These are phyloP conservation scores for Lasiurus cinereus DNA, from an alignment of 2,113 vertebrate species.

Conservation along the genomic window DNA sequence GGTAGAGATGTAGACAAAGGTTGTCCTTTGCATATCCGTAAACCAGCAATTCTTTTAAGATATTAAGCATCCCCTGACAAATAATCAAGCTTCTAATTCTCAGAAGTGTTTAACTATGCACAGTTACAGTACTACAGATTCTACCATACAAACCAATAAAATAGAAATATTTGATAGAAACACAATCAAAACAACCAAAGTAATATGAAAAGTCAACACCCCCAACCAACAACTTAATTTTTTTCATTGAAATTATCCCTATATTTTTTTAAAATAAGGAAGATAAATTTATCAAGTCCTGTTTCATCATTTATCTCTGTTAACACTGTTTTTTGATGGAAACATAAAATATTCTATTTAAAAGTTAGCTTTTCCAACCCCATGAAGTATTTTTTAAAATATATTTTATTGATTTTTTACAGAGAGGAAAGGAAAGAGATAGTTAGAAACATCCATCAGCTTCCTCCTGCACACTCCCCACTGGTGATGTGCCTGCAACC, in stretches of 20 bases:
- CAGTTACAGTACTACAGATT: constrained; percentile 16
- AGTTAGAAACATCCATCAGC: no score
- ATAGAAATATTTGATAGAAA: constrained; percentile 55
- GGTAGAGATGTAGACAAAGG: background rate
- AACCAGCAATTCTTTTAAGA: background rate
- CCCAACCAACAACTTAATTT: background rate
- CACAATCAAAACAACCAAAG: constrained; percentile 2
- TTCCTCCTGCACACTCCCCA: no score
- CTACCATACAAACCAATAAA: constrained; percentile 9
- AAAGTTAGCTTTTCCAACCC: constrained; percentile 53
- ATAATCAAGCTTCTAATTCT: constrained; percentile 15
- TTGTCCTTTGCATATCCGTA: background rate
- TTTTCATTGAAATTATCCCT: background rate
- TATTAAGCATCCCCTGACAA: background rate
- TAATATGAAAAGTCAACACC: background rate
- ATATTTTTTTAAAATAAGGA: background rate
- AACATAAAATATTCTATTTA: constrained; percentile 25
- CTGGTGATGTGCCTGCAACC: no score
- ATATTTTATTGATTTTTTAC: no score
- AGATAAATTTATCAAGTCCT: constrained; percentile 22
- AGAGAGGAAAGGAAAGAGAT: no score
- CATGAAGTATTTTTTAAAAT: background rate
- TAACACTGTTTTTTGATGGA: constrained; percentile 22
- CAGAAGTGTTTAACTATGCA: background rate
- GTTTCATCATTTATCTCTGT: constrained; percentile 26